Conservation (phyloP, 2,113 vertebrate genomes). For the Holacanthus passer region DNA sequence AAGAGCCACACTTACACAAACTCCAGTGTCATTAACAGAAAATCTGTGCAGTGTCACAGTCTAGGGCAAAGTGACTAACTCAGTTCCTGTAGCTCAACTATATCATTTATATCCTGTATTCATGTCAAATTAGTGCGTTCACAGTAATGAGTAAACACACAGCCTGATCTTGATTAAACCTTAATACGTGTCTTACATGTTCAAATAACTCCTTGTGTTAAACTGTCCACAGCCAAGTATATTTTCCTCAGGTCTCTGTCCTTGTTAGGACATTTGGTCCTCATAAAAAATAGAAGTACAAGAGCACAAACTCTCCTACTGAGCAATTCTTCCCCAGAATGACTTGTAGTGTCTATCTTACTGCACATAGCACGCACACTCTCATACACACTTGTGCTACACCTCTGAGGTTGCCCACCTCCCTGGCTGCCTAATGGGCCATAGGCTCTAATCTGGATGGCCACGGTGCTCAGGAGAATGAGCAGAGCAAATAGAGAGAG, state of each 20-base stretch:
- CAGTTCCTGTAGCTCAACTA: not conserved
- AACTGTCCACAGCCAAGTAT: not conserved
- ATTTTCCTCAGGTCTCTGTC: conserved; percentile 2
- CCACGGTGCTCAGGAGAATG: conserved; percentile 72
- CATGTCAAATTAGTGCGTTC: not conserved
- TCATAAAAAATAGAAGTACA: conserved; percentile 28
- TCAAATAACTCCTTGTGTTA: not conserved
- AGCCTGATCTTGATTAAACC: not conserved
- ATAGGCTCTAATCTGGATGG: conserved; percentile 82
- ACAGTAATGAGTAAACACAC: not conserved
- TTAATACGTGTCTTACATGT: not conserved
- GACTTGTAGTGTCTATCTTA: conserved; percentile 50
- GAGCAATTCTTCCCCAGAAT: conserved; percentile 31
- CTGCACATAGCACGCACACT: conserved; percentile 47
- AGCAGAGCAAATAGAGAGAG: conserved; percentile 80
- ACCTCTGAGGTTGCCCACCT: conserved; percentile 71
- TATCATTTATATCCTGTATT: not conserved
- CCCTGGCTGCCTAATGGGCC: conserved; percentile 85
- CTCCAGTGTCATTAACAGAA: not conserved
- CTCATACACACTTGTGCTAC: conserved; percentile 56
- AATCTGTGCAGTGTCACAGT: conserved; percentile 3
- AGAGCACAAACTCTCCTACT: conserved; percentile 10
- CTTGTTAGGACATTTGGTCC: conserved; percentile 19
- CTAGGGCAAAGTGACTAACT: not conserved
- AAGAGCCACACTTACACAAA: not conserved